phyloP scores from a whole-genome alignment of 2,113 vertebrate species.

The Bujurquina vittata region DNA sequence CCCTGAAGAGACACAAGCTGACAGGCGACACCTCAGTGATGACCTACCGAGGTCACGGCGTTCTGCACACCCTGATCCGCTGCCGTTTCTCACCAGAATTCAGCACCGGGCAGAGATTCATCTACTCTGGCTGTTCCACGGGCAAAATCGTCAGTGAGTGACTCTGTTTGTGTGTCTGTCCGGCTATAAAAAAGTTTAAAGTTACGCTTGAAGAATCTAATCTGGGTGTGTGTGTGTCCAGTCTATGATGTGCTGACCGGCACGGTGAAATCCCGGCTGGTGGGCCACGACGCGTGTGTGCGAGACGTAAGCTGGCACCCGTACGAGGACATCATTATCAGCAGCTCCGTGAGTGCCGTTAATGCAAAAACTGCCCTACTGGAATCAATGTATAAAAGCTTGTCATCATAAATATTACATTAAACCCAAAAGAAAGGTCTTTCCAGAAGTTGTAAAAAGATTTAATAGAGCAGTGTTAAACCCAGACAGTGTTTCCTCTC shows the following conservation, averaged over 20 bases:
- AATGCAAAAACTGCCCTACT: background rate
- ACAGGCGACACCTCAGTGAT: constrained; percentile 91
- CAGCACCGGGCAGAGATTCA: constrained; percentile 90
- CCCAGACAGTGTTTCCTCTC: constrained; percentile 2
- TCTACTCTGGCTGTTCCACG: constrained; percentile 92
- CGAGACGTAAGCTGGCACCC: constrained; percentile 93
- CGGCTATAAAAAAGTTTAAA: background rate
- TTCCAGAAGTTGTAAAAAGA: background rate
- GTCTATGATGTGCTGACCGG: constrained; percentile 90
- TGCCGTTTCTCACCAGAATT: constrained; percentile 90
- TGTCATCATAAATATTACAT: background rate
- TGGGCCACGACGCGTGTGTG: constrained; percentile 89
- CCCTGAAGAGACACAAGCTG: constrained; percentile 88
- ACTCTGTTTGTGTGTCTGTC: background rate
- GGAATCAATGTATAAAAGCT: background rate
- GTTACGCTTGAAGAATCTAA: background rate
- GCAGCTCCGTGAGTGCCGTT: constrained; percentile 87
- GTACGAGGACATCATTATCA: constrained; percentile 88
- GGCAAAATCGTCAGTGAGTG: constrained; percentile 90
- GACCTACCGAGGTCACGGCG: constrained; percentile 92
- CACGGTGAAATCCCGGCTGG: constrained; percentile 83
- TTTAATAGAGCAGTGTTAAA: constrained; percentile 2
- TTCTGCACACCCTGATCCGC: constrained; percentile 91
- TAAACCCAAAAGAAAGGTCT: background rate
- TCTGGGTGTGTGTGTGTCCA: constrained; percentile 45